Base-by-base conservation (phyloP, 2,888 invertebrate genomes). In the Eupithecia subumbrata region DNA sequence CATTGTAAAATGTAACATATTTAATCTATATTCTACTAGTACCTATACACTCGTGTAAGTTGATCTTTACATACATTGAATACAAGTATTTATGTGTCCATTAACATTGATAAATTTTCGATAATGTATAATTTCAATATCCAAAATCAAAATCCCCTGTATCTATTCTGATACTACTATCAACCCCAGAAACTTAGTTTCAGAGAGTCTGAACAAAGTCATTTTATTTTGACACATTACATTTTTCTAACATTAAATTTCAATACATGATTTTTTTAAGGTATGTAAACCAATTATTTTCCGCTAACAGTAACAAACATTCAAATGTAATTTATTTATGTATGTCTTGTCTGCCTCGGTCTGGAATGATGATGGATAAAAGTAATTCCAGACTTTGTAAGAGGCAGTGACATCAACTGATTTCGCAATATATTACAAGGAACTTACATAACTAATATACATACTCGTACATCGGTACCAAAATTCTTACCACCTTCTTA, bases 121-220 rank as follows among this genome's bases (percentile, higher is more conserved):
- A 73, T 64, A 52, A 37, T 56, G 63, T 73, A 71, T 25, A 71
- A 74, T 63, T 73, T 66, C 74, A 76, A 74, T 63, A 77, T 75
- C 56, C 73, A 40, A 75, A 73, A 73, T 37, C 75, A n/a, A 75
- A 75, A 71, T 30, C 75, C 77, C 77, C 77, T 77, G 77, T 75
- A 75, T 75, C 77, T 71, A 74, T 72, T 74, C 63, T 71, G 77
- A 77, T 77, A 73, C 77, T 73, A 72, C 77, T 74, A 77, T 69
- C 64, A 68, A 73, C 76, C 48, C 63, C 72, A 69, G 79, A 79
- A 79, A 79, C 79, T 79, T 76, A 75, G 79, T 79, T 79, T 79
- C 76, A 40, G 73, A 76, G 72, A 76, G 73, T 60, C 67, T 45
- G 43, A 56, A 73, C 64, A 56, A 78, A 78, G 73, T 68, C 12